A percentile compares a stretch with the other conserved stretches of the same genome.
These are phyloP conservation scores for Lithophane ornitopus DNA, from an alignment of 2,888 invertebrate genomes.

Conservation along the genomic window DNA sequence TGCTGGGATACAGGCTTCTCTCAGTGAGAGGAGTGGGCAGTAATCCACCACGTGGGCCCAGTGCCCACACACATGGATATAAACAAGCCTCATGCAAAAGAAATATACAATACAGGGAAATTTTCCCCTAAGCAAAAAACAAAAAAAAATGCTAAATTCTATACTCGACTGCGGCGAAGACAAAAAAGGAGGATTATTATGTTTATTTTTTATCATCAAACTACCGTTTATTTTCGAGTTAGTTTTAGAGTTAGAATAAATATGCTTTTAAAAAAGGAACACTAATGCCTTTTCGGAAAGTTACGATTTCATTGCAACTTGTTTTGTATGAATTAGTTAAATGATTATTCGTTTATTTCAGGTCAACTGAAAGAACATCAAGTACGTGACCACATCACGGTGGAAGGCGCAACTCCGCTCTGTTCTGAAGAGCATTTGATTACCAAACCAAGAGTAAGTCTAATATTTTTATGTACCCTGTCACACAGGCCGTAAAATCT, in stretches of 20 bases:
- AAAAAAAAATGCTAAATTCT: too few relatives aligned
- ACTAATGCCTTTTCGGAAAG: background rate
- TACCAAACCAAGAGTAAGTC: slow-evolving; percentile 83
- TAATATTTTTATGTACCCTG: too few relatives aligned
- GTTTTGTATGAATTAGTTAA: too few relatives aligned
- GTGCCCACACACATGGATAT: background rate
- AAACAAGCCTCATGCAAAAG: background rate
- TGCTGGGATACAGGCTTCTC: too few relatives aligned
- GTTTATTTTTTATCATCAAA: background rate
- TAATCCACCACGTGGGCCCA: too few relatives aligned
- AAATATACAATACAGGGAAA: background rate
- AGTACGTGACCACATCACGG: slow-evolving; percentile 87
- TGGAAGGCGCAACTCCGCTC: slow-evolving; percentile 81
- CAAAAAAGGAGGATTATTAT: too few relatives aligned
- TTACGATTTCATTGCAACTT: background rate
- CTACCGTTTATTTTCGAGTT: background rate
- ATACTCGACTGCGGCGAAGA: too few relatives aligned
- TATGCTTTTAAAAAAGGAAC: background rate
- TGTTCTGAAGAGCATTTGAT: slow-evolving; percentile 87
- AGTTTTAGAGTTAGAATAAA: too few relatives aligned
- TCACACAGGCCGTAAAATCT: background rate
- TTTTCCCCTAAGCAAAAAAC: background rate
- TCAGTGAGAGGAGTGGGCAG: too few relatives aligned
- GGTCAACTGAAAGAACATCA: slow-evolving; percentile 91
- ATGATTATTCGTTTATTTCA: slow-evolving; percentile 57